Evolutionary conservation across 1,140 invertebrate species (phyloP).

Genomic region (Venturia canescens): DNA sequence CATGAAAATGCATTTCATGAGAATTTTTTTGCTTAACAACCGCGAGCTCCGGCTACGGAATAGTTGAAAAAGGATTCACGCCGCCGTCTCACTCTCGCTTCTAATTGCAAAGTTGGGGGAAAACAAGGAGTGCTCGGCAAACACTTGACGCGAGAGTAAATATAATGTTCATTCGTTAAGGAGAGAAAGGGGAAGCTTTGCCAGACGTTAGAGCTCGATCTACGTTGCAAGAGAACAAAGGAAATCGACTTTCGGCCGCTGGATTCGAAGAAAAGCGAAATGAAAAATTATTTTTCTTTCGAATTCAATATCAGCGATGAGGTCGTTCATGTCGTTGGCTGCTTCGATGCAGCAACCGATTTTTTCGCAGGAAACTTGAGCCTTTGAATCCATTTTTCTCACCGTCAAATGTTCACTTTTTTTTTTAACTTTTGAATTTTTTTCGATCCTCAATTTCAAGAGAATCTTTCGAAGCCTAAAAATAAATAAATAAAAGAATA

Average conservation of each 20-base stretch:
- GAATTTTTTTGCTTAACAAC: not conserved
- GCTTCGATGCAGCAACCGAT: no score
- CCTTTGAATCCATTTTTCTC: not conserved
- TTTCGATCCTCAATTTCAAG: not conserved
- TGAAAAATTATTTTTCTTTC: no score
- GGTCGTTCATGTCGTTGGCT: no score
- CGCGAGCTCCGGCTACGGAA: not conserved
- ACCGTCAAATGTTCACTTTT: not conserved
- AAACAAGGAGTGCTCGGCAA: conserved; percentile 73
- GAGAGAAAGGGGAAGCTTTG: conserved; percentile 41
- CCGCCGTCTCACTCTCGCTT: conserved; percentile 50
- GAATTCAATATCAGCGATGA: no score
- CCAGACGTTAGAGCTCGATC: conserved; percentile 37
- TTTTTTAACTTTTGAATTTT: not conserved
- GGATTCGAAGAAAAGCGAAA: no score
- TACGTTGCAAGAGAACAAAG: conserved; percentile 22
- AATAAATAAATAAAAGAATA: no score
- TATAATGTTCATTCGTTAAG: conserved; percentile 69
- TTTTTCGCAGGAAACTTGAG: not conserved
- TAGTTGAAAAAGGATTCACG: not conserved
- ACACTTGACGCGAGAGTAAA: conserved; percentile 68
- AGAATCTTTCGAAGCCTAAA: no score
- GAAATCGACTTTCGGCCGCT: not conserved
- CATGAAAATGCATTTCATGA: no score
- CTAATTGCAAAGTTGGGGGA: conserved; percentile 72